Percentiles rank a stretch among this genome's conserved stretches.
These are phyloP conservation scores for Bradypus variegatus DNA, from an alignment of 2,797 vertebrate genomes.

Conservation along the genomic window DNA sequence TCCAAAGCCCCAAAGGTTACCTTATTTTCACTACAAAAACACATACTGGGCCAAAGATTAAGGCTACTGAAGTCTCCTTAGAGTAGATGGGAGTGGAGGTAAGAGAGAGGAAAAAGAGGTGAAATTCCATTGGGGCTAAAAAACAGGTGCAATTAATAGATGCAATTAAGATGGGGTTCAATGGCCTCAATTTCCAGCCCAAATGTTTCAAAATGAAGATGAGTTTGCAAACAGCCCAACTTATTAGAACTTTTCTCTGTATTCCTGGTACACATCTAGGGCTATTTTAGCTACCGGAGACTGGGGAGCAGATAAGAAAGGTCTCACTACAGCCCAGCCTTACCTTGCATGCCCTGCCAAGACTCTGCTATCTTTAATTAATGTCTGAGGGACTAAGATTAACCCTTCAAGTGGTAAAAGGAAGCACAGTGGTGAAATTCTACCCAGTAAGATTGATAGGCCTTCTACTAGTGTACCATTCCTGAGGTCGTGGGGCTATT, in stretches of 20 bases:
- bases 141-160: neutral
- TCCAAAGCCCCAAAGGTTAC: neutral
- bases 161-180: neutral
- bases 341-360: neutral
- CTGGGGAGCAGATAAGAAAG: neutral
- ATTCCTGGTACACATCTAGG: neutral
- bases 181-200: neutral
- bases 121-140: neutral
- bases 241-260: neutral
- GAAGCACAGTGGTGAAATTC: slow-evolving; percentile 32
- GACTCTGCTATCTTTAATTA: slow-evolving; percentile 48
- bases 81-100: neutral
- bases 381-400: slow-evolving; percentile 12
- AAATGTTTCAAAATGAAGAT: neutral
- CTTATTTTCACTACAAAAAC: neutral
- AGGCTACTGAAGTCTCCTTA: neutral
- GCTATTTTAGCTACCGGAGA: slow-evolving; percentile 39
- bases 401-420: neutral
- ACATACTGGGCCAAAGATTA: neutral
- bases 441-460: neutral
- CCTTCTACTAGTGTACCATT: neutral
- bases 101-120: neutral
- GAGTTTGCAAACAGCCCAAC: neutral
- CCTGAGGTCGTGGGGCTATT: neutral
- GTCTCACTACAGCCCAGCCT: neutral